Base-by-base conservation (phyloP, 2,888 invertebrate genomes). In the Agriotes lineatus region DNA sequence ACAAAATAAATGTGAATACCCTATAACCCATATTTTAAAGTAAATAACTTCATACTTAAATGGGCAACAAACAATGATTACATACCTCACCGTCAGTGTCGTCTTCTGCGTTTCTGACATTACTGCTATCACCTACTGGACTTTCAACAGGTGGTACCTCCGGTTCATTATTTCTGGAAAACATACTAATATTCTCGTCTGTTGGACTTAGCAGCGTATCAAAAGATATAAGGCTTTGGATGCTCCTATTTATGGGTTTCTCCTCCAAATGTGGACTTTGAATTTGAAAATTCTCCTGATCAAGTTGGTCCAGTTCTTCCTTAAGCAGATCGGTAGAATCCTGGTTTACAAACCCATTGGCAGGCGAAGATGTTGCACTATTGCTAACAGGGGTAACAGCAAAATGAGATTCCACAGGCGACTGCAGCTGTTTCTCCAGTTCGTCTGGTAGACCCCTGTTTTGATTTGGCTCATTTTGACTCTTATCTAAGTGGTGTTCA, bases 291-390 rank as follows among this genome's bases (percentile, higher is more conserved):
- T 73, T 73, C 52, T 80, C 74, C 48, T 71, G 77, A 2, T 87
- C 89, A 33, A 92, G 82, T 74, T 87, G 89, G 80, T 93, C 93
- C 57, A 95, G 82, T 80, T 94, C 94, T 66, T 91, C 90, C 71
- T 91, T 90, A n/a, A 95, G 84, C 63, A 95, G 82, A 74, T 92
- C 89, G 9, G 90, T 92, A 73, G 92, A 91, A 76, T 92, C 92
- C 60, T 88, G 87, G 71, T 91, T 92, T 0, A 91, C 92, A 77
- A 93, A 91, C 0, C 94, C 93, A 81, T 95, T 95, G 0, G 91
- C 88, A 0, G 95, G 94, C 0, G 90, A 91, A 0, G 90, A 90
- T 48, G 85, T 84, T 63, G 86, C 87, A 79, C 87, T 88, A 10
- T 86, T 87, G 7, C 73, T 72, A 0, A 82, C 83, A 0, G 91